Evolutionary conservation across 1,140 invertebrate genomes (phyloP).

Genomic region (Helicoverpa zea): DNA sequence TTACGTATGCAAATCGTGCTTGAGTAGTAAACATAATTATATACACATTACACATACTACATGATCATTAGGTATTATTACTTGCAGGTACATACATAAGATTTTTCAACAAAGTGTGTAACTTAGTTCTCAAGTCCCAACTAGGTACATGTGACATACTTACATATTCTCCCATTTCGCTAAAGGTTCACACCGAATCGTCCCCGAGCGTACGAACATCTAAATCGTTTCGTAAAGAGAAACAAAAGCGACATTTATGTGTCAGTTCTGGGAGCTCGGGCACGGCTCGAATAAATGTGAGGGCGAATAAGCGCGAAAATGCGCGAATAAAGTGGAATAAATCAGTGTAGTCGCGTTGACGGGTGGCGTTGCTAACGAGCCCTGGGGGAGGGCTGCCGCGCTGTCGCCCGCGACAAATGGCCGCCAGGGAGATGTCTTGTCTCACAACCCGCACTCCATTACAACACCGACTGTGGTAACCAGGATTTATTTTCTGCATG

Average conservation of each 20-base stretch:
- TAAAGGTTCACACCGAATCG: conserved; percentile 22
- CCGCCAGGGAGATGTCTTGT: conserved; percentile 67
- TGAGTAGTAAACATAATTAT: too few relatives aligned
- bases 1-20: too few relatives aligned
- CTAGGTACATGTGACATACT: neutral
- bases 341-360: conserved; percentile 71
- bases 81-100: too few relatives aligned
- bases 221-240: conserved; percentile 76
- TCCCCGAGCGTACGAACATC: conserved; percentile 51
- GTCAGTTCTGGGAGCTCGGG: conserved; percentile 73
- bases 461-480: conserved; percentile 45
- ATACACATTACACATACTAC: too few relatives aligned
- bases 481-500: conserved; percentile 10
- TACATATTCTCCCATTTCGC: conserved; percentile 16
- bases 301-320: conserved; percentile 27
- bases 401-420: conserved; percentile 75
- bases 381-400: conserved; percentile 65
- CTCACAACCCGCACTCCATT: conserved; percentile 53
- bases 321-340: conserved; percentile 63
- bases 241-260: conserved; percentile 84
- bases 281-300: conserved; percentile 48
- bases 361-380: conserved; percentile 73
- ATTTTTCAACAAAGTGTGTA: too few relatives aligned
- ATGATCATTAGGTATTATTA: too few relatives aligned
- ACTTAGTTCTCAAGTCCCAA: neutral